These are phyloP conservation scores for Zeugodacus cucurbitae DNA, from an alignment of 1,140 invertebrate species.

Conservation along the genomic window DNA sequence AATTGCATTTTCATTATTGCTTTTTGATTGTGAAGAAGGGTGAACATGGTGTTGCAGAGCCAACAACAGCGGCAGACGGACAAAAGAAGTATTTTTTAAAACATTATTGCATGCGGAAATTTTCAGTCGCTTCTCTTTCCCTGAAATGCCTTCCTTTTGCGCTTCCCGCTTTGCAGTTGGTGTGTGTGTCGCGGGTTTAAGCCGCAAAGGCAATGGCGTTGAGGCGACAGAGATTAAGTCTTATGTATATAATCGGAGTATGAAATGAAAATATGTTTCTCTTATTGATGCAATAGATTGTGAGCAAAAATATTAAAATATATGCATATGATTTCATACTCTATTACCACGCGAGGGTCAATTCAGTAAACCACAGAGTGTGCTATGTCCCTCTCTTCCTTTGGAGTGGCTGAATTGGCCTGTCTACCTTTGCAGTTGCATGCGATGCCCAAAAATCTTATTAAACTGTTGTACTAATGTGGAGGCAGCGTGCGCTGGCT, in stretches of 20 bases:
- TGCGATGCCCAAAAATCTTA: not conserved
- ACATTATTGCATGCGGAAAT: not conserved
- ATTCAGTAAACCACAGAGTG: no score
- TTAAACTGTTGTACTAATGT: not conserved
- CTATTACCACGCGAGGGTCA: no score
- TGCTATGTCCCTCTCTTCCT: no score
- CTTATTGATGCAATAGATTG: not conserved
- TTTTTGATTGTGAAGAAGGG: not conserved
- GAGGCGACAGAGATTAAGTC: not conserved
- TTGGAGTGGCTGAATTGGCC: no score
- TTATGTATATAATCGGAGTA: not conserved
- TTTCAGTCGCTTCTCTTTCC: not conserved
- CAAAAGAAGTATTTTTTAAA: not conserved
- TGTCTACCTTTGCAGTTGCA: not conserved
- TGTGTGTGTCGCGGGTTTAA: not conserved
- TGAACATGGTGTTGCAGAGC: not conserved
- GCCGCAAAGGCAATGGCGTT: not conserved
- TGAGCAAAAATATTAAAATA: not conserved
- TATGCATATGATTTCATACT: not conserved
- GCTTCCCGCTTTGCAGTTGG: not conserved
- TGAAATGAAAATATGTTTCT: not conserved
- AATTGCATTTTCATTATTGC: slow-evolving; percentile 9
- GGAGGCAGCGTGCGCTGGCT: not conserved
- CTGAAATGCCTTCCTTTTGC: not conserved
- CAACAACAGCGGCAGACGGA: not conserved